Conservation (phyloP, 2,888 invertebrate species). For the Platynereis dumerilii region DNA sequence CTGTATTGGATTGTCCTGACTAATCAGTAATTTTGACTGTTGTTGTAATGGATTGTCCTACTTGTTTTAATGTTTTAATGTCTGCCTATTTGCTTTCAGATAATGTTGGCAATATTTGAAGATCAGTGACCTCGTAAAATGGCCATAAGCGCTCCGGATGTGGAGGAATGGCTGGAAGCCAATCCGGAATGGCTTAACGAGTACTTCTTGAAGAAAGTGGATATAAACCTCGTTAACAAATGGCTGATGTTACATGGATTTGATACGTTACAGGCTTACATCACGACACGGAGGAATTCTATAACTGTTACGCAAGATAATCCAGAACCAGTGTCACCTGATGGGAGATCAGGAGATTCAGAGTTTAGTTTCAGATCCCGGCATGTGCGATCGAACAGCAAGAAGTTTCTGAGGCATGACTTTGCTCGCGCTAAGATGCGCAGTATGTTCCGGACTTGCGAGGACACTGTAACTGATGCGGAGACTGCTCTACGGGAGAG, state of each 20-base stretch:
- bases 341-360: conserved; percentile 10
- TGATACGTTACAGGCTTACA: conserved; percentile 60
- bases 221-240: conserved; percentile 64
- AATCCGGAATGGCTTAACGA: conserved; percentile 65
- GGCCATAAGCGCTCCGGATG: conserved; percentile 44
- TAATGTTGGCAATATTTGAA: too few relatives aligned
- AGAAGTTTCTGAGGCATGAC: conserved; percentile 66
- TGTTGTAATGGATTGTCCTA: too few relatives aligned
- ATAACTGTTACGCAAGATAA: conserved; percentile 14
- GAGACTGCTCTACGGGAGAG: conserved; percentile 45
- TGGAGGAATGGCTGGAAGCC: conserved; percentile 66
- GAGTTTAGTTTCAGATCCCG: conserved; percentile 4
- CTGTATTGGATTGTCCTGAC: too few relatives aligned
- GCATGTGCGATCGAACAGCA: conserved; percentile 63
- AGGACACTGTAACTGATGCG: conserved; percentile 33
- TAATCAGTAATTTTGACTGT: too few relatives aligned
- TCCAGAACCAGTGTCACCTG: conserved; percentile 26
- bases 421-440: conserved; percentile 66
- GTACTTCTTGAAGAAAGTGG: conserved; percentile 66
- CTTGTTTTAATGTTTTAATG: too few relatives aligned
- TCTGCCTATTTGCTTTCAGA: too few relatives aligned
- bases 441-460: conserved; percentile 65
- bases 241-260: conserved; percentile 66
- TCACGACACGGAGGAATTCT: conserved; percentile 27
- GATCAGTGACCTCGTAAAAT: conserved; percentile 11